Base-by-base conservation (phyloP, 30 jellyfish, hydroid and myxozoan genomes). In the Cassiopea xamachana region DNA sequence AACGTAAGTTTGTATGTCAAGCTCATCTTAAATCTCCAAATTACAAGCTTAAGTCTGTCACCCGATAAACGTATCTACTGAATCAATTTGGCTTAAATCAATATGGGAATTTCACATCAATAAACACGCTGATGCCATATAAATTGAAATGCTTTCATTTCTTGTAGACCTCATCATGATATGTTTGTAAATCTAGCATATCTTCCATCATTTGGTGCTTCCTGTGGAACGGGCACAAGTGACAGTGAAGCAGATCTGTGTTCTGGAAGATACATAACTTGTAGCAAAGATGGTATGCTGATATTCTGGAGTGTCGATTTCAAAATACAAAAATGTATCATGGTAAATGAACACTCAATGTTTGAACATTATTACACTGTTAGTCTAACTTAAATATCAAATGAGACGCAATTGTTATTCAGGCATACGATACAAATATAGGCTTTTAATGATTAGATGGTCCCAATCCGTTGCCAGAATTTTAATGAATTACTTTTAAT, bases 231-330 rank as follows among this genome's bases (percentile, higher is more conserved):
- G 77, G 79, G 91, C 46, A 81, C 61, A 18, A 49, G 55, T 8
- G 6, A 73, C 1, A 97, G 89, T 47, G 97, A 85, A 51, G 39
- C 81, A 16, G 98, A 95, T 51, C 71, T 86, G 17, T 82, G 93
- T 15, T 84, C 93, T 75, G 99, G 99, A 1, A 87, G 97, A 15
- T 95, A 95, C 69, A 62, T 95, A 5, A 86, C 99, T 7, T 91
- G 98, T 79, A 91, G 99, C 75, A 95, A 92, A 83, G 99, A 95
- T 79, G 99, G 99, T 39, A 60, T 91, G 85, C 80, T 95, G 51
- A 92, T 95, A 1, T 95, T 95, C 87, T 95, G 99, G 99, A 85
- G 76, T 48, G 79, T 76, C 43, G 99, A 95, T 45, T 76, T 95
- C 13, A 89, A 81, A 69, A 74, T 75, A 4, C 98, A 95, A 47